Conservation (phyloP, 1,140 invertebrate species). For the Cherax destructor region DNA sequence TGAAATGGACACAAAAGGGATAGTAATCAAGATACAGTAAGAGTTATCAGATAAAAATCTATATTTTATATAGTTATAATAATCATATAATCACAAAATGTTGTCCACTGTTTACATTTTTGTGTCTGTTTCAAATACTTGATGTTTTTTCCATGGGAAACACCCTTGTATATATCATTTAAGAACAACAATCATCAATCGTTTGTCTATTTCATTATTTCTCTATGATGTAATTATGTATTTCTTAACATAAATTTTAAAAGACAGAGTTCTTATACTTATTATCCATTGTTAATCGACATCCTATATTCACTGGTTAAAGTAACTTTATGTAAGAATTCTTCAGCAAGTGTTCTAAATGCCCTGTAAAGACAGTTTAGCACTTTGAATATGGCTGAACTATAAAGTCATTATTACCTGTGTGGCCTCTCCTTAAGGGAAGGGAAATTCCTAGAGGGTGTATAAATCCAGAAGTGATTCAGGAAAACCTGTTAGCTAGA, state of each 20-base stretch:
- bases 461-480: no score
- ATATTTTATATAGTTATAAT: slow-evolving; percentile 59
- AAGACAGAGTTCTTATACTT: slow-evolving; percentile 39
- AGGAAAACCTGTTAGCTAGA: no score
- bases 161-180: slow-evolving; percentile 70
- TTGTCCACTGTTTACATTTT: slow-evolving; percentile 32
- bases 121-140: slow-evolving; percentile 60
- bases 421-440: no score
- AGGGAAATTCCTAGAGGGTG: no score
- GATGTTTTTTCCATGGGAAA: slow-evolving; percentile 56
- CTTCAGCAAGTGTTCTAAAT: no score
- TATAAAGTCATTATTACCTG: no score
- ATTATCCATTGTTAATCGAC: neutral
- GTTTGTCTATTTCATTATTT: slow-evolving; percentile 68
- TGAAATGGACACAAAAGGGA: slow-evolving; percentile 57
- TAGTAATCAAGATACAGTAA: slow-evolving; percentile 33
- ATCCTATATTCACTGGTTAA: no score
- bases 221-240: slow-evolving; percentile 70
- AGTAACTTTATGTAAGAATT: no score
- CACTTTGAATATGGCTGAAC: no score
- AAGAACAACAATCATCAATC: slow-evolving; percentile 67
- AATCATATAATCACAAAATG: slow-evolving; percentile 30
- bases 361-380: no score
- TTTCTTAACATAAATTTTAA: slow-evolving; percentile 68
- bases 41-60: slow-evolving; percentile 38